Base-by-base conservation (phyloP, 2,797 vertebrate genomes). In the Acrossocheilus fasciatus region DNA sequence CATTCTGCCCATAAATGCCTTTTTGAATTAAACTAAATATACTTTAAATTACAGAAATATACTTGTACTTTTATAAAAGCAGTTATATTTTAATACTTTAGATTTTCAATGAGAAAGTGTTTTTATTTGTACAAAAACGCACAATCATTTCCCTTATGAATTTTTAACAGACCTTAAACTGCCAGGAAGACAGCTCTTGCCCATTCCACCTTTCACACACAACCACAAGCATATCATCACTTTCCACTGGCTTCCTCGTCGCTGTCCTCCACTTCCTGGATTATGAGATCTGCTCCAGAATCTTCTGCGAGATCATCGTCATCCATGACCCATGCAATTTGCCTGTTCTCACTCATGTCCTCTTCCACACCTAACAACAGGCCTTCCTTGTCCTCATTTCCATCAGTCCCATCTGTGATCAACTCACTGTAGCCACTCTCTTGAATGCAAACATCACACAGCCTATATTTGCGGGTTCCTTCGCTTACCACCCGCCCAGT, bases 221-320 rank as follows among this genome's bases (percentile, higher is more conserved):
- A 26, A 57, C 50, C 77, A 8, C 54, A 52, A 72, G 50, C 43
- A 2, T 6, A 45, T 90, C 59, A 39, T 91, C 86, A 59, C 17
- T 87, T 93, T 93, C 92, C 93, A 18, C 97, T 95, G 43, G 96
- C 92, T 81, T 98, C 97, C 41, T 98, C 98, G 0, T 99, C 98
- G 4, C 98, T 99, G 90, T 99, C 97, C 0, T 99, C 98, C 68
- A 99, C 98, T 59, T 99, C 97, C 85, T 98, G 98, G 88, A 99
- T 99, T 86, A 99, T 98, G 90, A 99, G 94, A 88, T 98, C 98
- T 0, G 93, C 96, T 1, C 98, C 98, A 0, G 97, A 98, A 47
- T 98, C 97, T 89, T 98, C 97, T 0, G 98, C 98, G 17, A 98
- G 95, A 91, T 96, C 95, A 2, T 96, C 96, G 2, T 95, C 94